These are phyloP conservation scores for Stichopus horrens DNA, from an alignment of 53 echinoderm and acorn worm species.

Conservation along the genomic window DNA sequence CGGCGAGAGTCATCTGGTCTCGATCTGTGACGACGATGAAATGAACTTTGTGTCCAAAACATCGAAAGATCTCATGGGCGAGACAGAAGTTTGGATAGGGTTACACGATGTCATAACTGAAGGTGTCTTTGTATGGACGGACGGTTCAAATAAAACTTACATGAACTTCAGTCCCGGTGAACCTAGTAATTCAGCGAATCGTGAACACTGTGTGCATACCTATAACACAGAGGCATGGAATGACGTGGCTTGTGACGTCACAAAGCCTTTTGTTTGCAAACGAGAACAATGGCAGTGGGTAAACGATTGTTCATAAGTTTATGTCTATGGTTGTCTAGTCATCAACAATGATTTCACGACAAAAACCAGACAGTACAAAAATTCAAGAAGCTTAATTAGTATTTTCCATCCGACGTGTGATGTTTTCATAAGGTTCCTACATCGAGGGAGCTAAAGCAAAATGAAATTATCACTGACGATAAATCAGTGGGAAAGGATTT, in stretches of 20 bases:
- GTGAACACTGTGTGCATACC: not conserved
- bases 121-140: slow-evolving; percentile 17
- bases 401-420: too few species aligned
- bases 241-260: not conserved
- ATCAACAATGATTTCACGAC: too few species aligned
- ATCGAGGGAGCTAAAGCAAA: too few species aligned
- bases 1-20: slow-evolving; percentile 19
- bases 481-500: too few species aligned
- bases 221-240: not conserved
- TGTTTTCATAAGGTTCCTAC: too few species aligned
- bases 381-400: too few species aligned
- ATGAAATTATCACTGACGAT: too few species aligned
- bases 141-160: not conserved
- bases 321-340: too few species aligned
- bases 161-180: not conserved
- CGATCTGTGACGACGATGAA: slow-evolving; percentile 7
- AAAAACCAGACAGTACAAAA: too few species aligned
- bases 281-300: slow-evolving; percentile 7
- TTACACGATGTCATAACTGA: not conserved
- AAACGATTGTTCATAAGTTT: too few species aligned
- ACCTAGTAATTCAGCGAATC: not conserved
- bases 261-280: not conserved
- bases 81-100: slow-evolving; percentile 9
- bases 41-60: not conserved
- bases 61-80: not conserved